phyloP scores from a whole-genome alignment of 1,140 invertebrate species.

The Marisa cornuarietis region DNA sequence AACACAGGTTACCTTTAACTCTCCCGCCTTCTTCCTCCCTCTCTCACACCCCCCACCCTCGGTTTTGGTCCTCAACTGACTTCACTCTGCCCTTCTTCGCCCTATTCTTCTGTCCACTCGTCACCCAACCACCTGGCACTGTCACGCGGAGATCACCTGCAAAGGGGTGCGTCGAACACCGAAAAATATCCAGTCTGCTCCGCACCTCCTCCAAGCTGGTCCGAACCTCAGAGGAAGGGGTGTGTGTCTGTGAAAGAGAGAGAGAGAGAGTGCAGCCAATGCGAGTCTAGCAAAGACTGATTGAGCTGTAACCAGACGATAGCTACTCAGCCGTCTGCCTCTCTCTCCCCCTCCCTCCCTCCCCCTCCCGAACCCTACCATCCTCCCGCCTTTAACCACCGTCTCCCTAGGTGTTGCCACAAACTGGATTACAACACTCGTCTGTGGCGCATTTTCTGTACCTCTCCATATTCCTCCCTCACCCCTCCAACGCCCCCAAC shows the following conservation, averaged over 20 bases:
- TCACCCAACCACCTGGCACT: too few relatives aligned
- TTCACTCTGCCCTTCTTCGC: background rate
- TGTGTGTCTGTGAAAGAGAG: too few relatives aligned
- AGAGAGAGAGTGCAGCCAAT: background rate
- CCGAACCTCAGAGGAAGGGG: too few relatives aligned
- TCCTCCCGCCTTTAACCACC: background rate
- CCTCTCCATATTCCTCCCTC: background rate
- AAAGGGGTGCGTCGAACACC: too few relatives aligned
- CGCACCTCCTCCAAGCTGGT: background rate
- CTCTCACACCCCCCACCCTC: background rate
- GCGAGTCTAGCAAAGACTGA: background rate
- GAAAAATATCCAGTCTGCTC: too few relatives aligned
- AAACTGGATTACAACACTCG: background rate
- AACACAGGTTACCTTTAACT: background rate
- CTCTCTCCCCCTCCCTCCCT: background rate
- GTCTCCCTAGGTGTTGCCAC: background rate
- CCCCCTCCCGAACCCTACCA: background rate
- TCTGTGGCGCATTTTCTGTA: background rate
- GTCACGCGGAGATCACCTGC: too few relatives aligned
- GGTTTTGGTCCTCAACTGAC: background rate
- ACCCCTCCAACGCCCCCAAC: background rate
- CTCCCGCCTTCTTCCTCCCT: conserved; percentile 1
- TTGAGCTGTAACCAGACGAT: background rate
- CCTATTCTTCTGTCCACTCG: too few relatives aligned
- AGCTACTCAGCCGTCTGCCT: background rate